phyloP scores from a whole-genome alignment of 2,888 invertebrate genomes.

The Cybosia mesomella region DNA sequence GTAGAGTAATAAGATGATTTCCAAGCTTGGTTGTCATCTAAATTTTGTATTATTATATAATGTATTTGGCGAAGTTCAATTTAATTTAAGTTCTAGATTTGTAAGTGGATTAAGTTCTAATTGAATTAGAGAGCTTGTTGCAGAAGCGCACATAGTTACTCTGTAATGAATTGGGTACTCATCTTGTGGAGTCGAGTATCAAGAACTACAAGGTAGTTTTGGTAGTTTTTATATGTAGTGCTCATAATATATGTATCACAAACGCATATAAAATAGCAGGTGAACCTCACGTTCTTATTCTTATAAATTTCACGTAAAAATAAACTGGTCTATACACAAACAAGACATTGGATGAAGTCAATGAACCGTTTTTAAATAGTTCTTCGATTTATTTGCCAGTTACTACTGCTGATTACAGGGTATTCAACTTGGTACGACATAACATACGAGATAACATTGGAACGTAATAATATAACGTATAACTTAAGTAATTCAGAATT shows the following conservation, averaged over 20 bases:
- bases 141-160: too few relatives aligned
- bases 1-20: too few relatives aligned
- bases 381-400: conserved; percentile 36
- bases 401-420: conserved; percentile 35
- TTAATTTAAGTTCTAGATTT: too few relatives aligned
- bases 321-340: conserved; percentile 17
- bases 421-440: conserved; percentile 43
- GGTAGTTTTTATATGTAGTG: too few relatives aligned
- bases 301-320: conserved; percentile 2
- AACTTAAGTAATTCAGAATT: not conserved
- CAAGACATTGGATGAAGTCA: conserved; percentile 37
- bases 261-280: not conserved
- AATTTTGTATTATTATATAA: too few relatives aligned
- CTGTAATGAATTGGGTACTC: too few relatives aligned
- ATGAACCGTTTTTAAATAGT: conserved; percentile 43
- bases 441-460: conserved; percentile 34
- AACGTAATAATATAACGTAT: conserved; percentile 19
- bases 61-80: too few relatives aligned
- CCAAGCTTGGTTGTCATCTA: too few relatives aligned
- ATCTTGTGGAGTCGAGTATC: too few relatives aligned
- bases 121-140: too few relatives aligned
- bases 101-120: too few relatives aligned
- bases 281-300: not conserved
- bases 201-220: too few relatives aligned
- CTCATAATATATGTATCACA: not conserved